phyloP scores from a whole-genome alignment of 2,113 vertebrate genomes.

The Drymodes brunneopygia region DNA sequence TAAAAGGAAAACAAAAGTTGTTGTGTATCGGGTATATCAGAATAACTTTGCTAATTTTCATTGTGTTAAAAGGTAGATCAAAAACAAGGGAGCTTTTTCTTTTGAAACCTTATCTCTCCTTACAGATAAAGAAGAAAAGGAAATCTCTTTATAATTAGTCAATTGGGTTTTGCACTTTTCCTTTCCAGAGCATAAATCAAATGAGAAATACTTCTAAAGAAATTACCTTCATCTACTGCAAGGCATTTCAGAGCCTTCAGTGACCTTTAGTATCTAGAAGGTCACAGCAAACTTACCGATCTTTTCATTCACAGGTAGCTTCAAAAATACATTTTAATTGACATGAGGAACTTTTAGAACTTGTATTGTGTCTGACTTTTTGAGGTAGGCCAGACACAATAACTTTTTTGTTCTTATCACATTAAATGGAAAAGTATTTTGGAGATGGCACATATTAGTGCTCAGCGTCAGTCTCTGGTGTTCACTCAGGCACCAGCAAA shows the following conservation, averaged over 20 bases:
- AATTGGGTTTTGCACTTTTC: constrained; percentile 31
- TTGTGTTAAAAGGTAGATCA: constrained; percentile 13
- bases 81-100: background rate
- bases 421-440: background rate
- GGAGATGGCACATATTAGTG: background rate
- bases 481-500: background rate
- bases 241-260: constrained; percentile 30
- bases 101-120: constrained; percentile 36
- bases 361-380: background rate
- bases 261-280: constrained; percentile 24
- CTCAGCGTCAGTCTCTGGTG: background rate
- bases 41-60: constrained; percentile 33
- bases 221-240: background rate
- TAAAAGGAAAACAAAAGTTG: background rate
- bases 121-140: constrained; percentile 27
- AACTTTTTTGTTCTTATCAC: background rate
- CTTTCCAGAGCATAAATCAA: constrained; percentile 27
- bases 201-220: constrained; percentile 26
- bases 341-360: constrained; percentile 1
- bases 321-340: constrained; percentile 53
- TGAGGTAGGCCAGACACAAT: background rate
- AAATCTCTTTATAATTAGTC: constrained; percentile 39
- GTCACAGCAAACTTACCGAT: constrained; percentile 29
- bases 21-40: background rate
- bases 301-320: constrained; percentile 41